phyloP scores from a whole-genome alignment of 2,888 invertebrate species.

The Tortricodes alternella region DNA sequence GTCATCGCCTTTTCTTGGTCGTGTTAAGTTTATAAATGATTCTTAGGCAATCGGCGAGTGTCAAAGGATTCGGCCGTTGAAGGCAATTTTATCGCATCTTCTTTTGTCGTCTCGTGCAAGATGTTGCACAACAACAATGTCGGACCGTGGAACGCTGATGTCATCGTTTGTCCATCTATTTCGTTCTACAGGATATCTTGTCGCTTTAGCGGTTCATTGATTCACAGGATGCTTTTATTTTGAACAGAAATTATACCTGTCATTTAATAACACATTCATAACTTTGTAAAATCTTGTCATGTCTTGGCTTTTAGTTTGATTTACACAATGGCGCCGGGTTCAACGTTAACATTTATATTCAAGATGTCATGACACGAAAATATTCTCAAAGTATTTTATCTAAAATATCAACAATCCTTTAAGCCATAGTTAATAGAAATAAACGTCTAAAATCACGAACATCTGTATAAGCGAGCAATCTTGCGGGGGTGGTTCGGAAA shows the following conservation, averaged over 20 bases:
- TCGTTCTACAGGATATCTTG: conserved; percentile 62
- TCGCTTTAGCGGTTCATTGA: conserved; percentile 45
- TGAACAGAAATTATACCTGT: neutral
- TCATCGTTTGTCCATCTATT: conserved; percentile 74
- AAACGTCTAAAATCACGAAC: conserved; percentile 55
- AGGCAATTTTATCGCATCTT: conserved; percentile 72
- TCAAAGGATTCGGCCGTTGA: conserved; percentile 66
- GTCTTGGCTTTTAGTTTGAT: neutral
- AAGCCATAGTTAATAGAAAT: conserved; percentile 44
- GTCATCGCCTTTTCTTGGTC: conserved; percentile 60
- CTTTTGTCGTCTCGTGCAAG: conserved; percentile 69
- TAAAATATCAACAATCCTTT: conserved; percentile 45
- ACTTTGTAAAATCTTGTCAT: neutral
- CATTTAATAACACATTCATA: too few species aligned
- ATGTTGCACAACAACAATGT: conserved; percentile 74
- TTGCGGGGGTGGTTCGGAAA: conserved; percentile 81
- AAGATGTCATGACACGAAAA: conserved; percentile 8
- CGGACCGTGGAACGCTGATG: conserved; percentile 62
- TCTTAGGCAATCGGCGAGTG: conserved; percentile 48
- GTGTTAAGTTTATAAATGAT: conserved; percentile 76
- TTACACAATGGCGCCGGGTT: neutral
- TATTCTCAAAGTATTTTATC: conserved; percentile 33
- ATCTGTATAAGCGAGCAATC: conserved; percentile 80
- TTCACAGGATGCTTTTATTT: conserved; percentile 58
- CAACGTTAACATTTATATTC: neutral